Evolutionary conservation across 2,888 invertebrate species (phyloP), one percentile per base, ranked within the genome.

Genomic region (Lepidocyrtinus sp.): DNA sequence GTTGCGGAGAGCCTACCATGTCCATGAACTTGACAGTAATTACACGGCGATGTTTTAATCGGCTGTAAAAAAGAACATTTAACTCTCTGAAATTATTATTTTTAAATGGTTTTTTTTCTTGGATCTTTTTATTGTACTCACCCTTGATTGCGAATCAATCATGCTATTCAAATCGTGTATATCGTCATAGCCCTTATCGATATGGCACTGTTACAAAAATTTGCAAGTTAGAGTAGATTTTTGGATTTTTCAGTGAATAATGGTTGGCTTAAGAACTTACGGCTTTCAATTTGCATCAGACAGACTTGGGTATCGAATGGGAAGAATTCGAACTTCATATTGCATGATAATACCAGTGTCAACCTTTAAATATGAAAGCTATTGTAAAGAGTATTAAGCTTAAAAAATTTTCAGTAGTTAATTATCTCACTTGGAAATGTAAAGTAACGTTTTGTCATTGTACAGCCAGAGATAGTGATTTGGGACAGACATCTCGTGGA

Each of bases 281-380:
- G 91, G 88, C 96, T 96, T 90, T 97, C 96, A 79, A 97, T 96
- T 94, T 95, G 95, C 93, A 97, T 95, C 71, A 94, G 94, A 89
- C 97, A 97, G 87, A 94, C 94, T 90, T 97, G 97, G 0, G 96
- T 96, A 87, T 97, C 97, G 88, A 97, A 96, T 0, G 97, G 97
- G 88, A 96, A 97, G 0, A 95, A 93, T 88, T 96, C 95, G 87
- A 97, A 96, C 89, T 96, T 95, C 97, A 97, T 97, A 1, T 96
- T 96, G 89, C 97, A 97, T 0, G 96, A 96, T 27, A 97, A 89
- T 0, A 96, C 96, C 86, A 97, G 88, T 0, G 96, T 96, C 85
- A 97, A 90, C 88, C 96, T 96, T 90, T 9, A 68, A 73, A 50
- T 71, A 75, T 70, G 46, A 36, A 79, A 7, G n/a, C 19, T 46